Evolutionary conservation across 2,888 invertebrate genomes (phyloP).

Genomic region (Melipona bicolor): DNA sequence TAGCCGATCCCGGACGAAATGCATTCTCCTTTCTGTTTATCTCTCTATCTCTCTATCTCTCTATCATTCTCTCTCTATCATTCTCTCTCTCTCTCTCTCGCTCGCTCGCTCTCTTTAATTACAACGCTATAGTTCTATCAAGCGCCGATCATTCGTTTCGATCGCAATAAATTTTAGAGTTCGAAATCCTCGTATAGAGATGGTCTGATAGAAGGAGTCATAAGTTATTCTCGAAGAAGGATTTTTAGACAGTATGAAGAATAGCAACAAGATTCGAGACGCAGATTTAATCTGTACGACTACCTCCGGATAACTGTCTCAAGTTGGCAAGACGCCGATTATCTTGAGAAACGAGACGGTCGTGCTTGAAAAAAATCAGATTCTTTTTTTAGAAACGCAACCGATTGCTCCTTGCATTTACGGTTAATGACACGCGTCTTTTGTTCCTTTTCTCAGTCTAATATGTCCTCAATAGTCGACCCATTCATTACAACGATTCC

Average conservation of each 20-base stretch:
- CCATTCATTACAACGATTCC: background rate
- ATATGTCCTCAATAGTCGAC: background rate
- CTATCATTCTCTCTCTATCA: slow-evolving; percentile 87
- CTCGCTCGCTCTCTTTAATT: slow-evolving; percentile 89
- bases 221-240: background rate
- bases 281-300: slow-evolving; percentile 11
- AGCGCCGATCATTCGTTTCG: background rate
- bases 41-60: slow-evolving; percentile 87
- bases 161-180: background rate
- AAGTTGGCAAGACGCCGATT: slow-evolving; percentile 37
- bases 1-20: background rate
- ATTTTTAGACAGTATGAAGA: slow-evolving; percentile 8
- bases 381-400: slow-evolving; percentile 52
- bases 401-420: slow-evolving; percentile 10
- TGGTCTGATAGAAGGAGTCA: slow-evolving; percentile 11
- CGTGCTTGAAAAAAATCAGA: slow-evolving; percentile 39
- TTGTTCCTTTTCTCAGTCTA: background rate
- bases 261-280: background rate
- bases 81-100: background rate
- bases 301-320: background rate
- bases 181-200: background rate
- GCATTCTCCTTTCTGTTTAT: background rate
- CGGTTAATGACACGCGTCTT: background rate
- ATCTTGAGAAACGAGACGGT: slow-evolving; percentile 13
- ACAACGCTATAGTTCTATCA: background rate